Evolutionary conservation across 1,140 invertebrate genomes (phyloP).

Genomic region (Bombyx mori): DNA sequence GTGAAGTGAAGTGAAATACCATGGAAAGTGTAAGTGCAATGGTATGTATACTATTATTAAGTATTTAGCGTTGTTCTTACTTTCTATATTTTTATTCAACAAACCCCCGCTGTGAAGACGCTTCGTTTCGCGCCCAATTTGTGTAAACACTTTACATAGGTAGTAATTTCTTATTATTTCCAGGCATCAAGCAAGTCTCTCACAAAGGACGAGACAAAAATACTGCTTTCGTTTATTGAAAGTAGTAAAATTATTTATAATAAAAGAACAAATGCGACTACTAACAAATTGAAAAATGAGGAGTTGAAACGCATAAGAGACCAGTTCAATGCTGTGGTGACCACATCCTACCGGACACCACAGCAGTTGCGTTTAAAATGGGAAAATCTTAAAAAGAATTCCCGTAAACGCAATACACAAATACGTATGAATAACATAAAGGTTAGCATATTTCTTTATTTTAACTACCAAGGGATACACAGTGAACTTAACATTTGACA

Average conservation of each 20-base stretch:
- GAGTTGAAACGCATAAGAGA: conserved; percentile 7
- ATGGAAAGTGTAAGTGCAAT: conserved; percentile 17
- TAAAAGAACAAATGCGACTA: conserved; percentile 6
- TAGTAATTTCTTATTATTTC: too few relatives aligned
- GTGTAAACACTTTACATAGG: too few relatives aligned
- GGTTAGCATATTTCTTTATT: conserved; percentile 2
- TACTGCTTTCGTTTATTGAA: conserved; percentile 2
- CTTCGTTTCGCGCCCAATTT: too few relatives aligned
- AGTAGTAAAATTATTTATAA: conserved; percentile 8
- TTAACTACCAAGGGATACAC: background rate
- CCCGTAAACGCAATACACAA: conserved; percentile 12
- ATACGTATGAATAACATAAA: conserved; percentile 10
- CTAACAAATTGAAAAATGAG: conserved; percentile 10
- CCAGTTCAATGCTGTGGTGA: conserved; percentile 5
- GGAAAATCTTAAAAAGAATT: conserved; percentile 15
- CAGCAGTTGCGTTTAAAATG: conserved; percentile 17
- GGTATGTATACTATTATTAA: conserved; percentile 21
- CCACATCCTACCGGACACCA: conserved; percentile 5
- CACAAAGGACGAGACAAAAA: conserved; percentile 5
- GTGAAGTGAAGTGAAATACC: background rate
- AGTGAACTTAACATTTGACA: background rate
- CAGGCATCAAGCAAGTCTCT: background rate
- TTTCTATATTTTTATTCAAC: conserved; percentile 11
- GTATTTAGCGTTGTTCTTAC: conserved; percentile 21
- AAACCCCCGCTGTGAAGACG: too few relatives aligned